Base-by-base conservation (phyloP, 2,888 invertebrate species). In the Caenorhabditis doughertyi region DNA sequence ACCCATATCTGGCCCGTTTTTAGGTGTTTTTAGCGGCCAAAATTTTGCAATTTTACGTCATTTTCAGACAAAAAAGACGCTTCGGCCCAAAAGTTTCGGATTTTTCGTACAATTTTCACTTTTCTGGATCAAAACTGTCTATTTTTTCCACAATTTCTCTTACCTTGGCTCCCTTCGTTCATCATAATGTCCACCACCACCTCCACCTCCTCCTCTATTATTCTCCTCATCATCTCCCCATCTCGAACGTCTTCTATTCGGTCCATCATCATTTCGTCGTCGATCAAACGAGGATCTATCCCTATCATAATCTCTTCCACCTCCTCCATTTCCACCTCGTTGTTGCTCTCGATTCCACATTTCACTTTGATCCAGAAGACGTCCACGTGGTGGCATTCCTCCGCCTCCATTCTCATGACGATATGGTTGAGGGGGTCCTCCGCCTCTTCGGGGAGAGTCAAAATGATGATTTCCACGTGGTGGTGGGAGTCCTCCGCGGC, bases 181-280 rank as follows among this genome's bases (percentile, higher is more conserved):
- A 16, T 65, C 42, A 18, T 47, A 55, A 16, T 39, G 39, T 35
- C 64, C 44, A 25, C 58, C 56, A 13, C 60, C 76, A 27, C 42
- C 39, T 51, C 73, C 7, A 25, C 18, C 44, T 18, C 18, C 55
- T 25, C 49, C 4, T 7, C 71, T 21, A 35, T n/a, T n/a, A n/a
- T n/a, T n/a, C n/a, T n/a, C n/a, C n/a, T 72, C 73, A n/a, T 73
- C 73, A 42, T 73, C 55, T 47, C 64, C 73, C 73, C 73, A 73
- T 5, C 73, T 64, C 1, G 73, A 73, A 55, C 73, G 73, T 29
- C 64, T 42, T 44, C 55, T 29, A 8, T n/a, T n/a, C n/a, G 49
- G 11, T 47, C 64, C 56, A 27, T 65, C 74, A 39, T 74, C 74
- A 18, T 42, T 23, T 21, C 76, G 27, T 5, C 67, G 64, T 8